Base-by-base conservation (phyloP, 2,797 vertebrate genomes). In the Amazona finschi region DNA sequence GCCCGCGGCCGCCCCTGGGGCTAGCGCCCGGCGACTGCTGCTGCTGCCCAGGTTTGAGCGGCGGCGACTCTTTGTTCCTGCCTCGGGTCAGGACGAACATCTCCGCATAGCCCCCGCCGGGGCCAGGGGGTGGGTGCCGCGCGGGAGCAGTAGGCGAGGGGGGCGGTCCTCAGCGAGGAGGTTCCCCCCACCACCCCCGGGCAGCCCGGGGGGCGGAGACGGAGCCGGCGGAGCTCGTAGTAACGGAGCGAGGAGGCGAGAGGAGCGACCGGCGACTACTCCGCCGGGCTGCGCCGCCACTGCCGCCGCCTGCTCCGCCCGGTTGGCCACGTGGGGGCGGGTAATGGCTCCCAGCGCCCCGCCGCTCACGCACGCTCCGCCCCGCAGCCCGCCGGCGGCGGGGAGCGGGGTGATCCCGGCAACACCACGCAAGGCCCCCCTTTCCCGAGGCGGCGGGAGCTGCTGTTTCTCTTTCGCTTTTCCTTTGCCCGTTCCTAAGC, bases 11-110 rank as follows among this genome's bases (percentile, higher is more conserved):
- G n/a, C n/a, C n/a, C n/a, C n/a, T n/a, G n/a, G n/a, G n/a, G n/a
- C n/a, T n/a, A n/a, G n/a, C n/a, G n/a, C n/a, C n/a, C n/a, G n/a
- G n/a, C n/a, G n/a, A 90, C n/a, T 55, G 78, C 8, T 87, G 95
- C 27, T 94, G 85, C 36, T 91, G 97, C 49, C 89, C 95, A 81
- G 95, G 96, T 90, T 89, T 96, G 62, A 90, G 71, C 75, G 93
- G 93, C 62, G 85, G 80, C 50, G 91, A 78, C 81, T 89, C 89
- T 93, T 93, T 95, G 86, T 90, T 86, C 52, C 94, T 84, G 66
- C 79, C 95, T 95, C 96, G 94, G 88, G 76, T 95, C 87, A 94
- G 95, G 96, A 95, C 94, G 64, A 77, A 95, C 89, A 97, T 96
- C 76, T 92, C 94, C 70, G 85, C 81, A 73, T 67, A 84, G 91